Percentiles rank a stretch among this genome's conserved stretches.
phyloP scores from a whole-genome alignment of 2,797 vertebrate species.

The Ptychadena robeensis region DNA sequence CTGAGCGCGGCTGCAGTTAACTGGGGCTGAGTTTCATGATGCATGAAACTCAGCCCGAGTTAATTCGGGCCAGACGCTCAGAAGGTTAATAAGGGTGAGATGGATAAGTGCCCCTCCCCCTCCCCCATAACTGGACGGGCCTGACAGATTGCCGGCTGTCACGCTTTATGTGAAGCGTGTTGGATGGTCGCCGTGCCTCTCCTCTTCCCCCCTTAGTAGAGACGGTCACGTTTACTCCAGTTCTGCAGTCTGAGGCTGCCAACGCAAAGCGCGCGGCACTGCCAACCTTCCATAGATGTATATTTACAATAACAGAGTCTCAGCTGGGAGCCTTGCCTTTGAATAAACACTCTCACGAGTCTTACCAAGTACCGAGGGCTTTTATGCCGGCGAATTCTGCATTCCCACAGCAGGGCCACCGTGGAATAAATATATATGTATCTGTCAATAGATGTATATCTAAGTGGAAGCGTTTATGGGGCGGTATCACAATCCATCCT shows the following conservation, averaged over 20 bases:
- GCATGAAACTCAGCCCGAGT: too few relatives aligned
- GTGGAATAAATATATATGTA: constrained; percentile 44
- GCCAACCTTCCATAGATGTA: neutral
- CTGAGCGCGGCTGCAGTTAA: too few relatives aligned
- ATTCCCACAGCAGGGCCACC: constrained; percentile 2
- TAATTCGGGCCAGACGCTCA: too few relatives aligned
- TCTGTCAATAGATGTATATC: constrained; percentile 55
- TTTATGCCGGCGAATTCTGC: neutral
- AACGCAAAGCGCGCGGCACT: neutral
- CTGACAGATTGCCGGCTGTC: too few relatives aligned
- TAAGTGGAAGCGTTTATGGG: constrained; percentile 48
- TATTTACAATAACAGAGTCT: constrained; percentile 7
- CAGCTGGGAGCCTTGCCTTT: neutral
- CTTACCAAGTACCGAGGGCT: neutral
- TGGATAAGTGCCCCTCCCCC: too few relatives aligned
- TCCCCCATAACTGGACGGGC: too few relatives aligned
- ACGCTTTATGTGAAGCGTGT: too few relatives aligned
- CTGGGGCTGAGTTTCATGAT: too few relatives aligned
- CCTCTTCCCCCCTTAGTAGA: neutral
- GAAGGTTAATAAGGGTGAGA: too few relatives aligned
- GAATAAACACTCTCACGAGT: constrained; percentile 8
- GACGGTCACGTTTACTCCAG: neutral
- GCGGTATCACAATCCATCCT: constrained; percentile 48
- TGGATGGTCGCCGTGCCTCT: too few relatives aligned
- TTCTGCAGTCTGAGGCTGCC: neutral